Base-by-base conservation (phyloP, 1,140 invertebrate genomes). In the Papilio polyxenes region DNA sequence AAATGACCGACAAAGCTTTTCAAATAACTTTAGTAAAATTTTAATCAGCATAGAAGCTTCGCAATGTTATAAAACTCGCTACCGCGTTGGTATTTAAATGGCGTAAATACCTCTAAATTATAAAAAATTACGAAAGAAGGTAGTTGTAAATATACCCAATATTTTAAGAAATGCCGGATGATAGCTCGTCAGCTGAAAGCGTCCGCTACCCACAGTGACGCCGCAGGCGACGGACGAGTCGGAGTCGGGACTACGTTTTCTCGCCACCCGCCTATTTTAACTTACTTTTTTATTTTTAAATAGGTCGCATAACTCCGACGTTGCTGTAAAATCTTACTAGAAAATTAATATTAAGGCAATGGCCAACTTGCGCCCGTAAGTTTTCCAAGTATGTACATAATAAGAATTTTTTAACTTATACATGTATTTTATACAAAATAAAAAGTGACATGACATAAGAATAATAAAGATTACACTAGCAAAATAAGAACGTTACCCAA, bases 221-320 rank as follows among this genome's bases (percentile, higher is more conserved):
- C 65, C 15, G 65, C 65, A 11, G 65, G 65, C 65, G 65, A 72
- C 65, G 65, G 65, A 72, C 31, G 31, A 72, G 31, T 72, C 65
- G 65, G 65, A 13, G 65, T 72, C 65, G 65, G 65, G 31, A 72
- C 62, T 69, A 23, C 65, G 65, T 72, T 72, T 72, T 72, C 31
- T 72, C 65, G 65, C 20, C 37, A 72, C 65, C 65, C 31, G 37
- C 65, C 65, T 65, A 72, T 72, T 72, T 72, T 72, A 40, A 72
- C 11, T 72, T 37, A 72, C 65, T 72, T 72, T 72, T 56, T 65
- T 65, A 65, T 65, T 31, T 72, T 72, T 72, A 72, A 72, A 72
- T 72, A 72, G 65, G 65, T 72, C 65, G 65, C 40, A 31, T 72
- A 40, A 72, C 65, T 23, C 13, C 65, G 65, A 72, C 65, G 65